Conservation (phyloP, 2,888 invertebrate species). For the Tetranychus piercei region DNA sequence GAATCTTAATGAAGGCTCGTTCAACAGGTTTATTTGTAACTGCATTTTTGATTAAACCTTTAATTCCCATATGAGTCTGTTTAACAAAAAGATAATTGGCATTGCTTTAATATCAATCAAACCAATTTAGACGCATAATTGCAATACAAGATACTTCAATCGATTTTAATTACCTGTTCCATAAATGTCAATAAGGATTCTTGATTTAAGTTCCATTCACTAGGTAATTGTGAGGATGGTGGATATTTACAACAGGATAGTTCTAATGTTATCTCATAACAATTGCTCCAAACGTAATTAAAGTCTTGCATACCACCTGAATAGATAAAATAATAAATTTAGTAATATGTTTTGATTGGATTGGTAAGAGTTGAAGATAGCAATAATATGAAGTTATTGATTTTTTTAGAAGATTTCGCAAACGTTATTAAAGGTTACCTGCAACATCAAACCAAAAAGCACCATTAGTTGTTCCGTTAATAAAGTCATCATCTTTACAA, state of each 20-base stretch:
- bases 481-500: constrained; percentile 48
- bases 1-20: constrained; percentile 55
- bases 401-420: too few relatives aligned
- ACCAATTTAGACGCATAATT: too few relatives aligned
- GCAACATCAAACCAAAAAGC: constrained; percentile 64
- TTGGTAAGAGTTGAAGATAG: too few relatives aligned
- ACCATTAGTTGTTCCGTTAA: constrained; percentile 65
- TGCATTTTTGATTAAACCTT: constrained; percentile 44
- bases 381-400: neutral
- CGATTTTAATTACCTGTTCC: constrained; percentile 33
- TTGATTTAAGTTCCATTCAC: constrained; percentile 38
- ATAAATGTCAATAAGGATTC: constrained; percentile 37
- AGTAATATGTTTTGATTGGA: neutral
- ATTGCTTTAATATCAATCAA: neutral
- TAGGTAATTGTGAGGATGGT: constrained; percentile 30
- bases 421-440: constrained; percentile 41
- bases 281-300: constrained; percentile 39
- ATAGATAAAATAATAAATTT: constrained; percentile 15
- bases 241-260: constrained; percentile 40
- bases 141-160: neutral
- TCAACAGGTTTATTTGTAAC: constrained; percentile 44
- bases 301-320: constrained; percentile 41
- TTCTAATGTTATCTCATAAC: constrained; percentile 40
- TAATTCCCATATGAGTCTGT: constrained; percentile 36
- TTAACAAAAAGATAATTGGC: constrained; percentile 21